Percentiles rank a stretch among this genome's conserved stretches.
phyloP scores from a whole-genome alignment of 2,113 vertebrate genomes.

The Guaruba guarouba region DNA sequence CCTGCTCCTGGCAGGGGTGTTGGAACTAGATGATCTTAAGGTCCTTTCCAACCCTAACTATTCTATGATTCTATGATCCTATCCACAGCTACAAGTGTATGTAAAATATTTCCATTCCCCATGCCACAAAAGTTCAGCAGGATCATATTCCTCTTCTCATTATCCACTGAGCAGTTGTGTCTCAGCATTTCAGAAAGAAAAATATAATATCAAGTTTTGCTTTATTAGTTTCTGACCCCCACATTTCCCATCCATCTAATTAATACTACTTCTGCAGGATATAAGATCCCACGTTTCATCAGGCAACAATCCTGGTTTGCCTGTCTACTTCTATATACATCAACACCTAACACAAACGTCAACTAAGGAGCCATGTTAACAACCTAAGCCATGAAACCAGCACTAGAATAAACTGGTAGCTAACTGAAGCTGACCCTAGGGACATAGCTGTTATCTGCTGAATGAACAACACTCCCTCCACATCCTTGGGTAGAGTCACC shows the following conservation, averaged over 20 bases:
- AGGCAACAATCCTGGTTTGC: background rate
- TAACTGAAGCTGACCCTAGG: background rate
- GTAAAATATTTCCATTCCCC: background rate
- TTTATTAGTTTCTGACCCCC: background rate
- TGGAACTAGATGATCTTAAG: no score
- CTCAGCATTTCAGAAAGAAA: background rate
- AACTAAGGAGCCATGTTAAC: background rate
- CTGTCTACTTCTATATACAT: background rate
- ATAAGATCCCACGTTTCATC: accelerated
- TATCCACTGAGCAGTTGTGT: background rate
- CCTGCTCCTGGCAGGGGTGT: no score
- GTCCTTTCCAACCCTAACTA: no score
- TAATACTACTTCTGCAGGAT: background rate
- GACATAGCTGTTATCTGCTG: background rate
- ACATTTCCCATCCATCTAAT: background rate
- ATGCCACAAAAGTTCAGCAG: background rate
- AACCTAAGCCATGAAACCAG: background rate
- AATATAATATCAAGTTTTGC: background rate
- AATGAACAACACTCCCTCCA: background rate
- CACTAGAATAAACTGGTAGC: background rate
- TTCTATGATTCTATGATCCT: no score
- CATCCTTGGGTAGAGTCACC: background rate
- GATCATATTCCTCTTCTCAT: background rate
- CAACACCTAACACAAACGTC: background rate
- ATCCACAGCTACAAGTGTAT: background rate